These are phyloP conservation scores for Bimastos eiseni DNA, from an alignment of 2,888 invertebrate species.

Conservation along the genomic window DNA sequence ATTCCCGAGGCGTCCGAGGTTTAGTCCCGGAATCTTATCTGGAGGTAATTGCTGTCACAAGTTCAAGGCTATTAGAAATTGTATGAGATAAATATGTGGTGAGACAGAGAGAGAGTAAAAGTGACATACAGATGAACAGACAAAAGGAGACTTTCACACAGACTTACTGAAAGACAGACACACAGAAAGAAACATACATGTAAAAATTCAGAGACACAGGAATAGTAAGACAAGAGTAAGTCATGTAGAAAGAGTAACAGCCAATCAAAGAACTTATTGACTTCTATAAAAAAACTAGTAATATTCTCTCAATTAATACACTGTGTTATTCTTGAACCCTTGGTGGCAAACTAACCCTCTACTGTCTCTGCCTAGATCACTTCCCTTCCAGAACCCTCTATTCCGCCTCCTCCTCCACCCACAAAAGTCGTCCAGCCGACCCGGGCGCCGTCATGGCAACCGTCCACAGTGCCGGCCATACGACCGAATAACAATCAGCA, in stretches of 20 bases:
- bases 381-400: conserved; percentile 32
- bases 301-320: background rate
- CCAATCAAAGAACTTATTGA: background rate
- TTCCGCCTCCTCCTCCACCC: conserved; percentile 35
- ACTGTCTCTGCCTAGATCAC: conserved; percentile 21
- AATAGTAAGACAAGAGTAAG: background rate
- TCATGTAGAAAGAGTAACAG: no score
- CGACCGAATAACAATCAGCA: background rate
- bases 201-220: background rate
- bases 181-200: background rate
- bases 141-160: no score
- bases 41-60: conserved; percentile 66
- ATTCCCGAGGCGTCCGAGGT: conserved; percentile 77
- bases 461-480: background rate
- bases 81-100: background rate
- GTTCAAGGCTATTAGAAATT: background rate
- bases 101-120: background rate
- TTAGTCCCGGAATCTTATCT: conserved; percentile 93
- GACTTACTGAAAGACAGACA: background rate
- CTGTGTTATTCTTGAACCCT: background rate
- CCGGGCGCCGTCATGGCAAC: background rate
- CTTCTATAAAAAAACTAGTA: background rate
- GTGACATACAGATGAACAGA: background rate
- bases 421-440: conserved; percentile 18
- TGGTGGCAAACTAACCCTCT: background rate